Evolutionary conservation across 2,113 vertebrate genomes (phyloP).

Genomic region (Notiomystis cincta): DNA sequence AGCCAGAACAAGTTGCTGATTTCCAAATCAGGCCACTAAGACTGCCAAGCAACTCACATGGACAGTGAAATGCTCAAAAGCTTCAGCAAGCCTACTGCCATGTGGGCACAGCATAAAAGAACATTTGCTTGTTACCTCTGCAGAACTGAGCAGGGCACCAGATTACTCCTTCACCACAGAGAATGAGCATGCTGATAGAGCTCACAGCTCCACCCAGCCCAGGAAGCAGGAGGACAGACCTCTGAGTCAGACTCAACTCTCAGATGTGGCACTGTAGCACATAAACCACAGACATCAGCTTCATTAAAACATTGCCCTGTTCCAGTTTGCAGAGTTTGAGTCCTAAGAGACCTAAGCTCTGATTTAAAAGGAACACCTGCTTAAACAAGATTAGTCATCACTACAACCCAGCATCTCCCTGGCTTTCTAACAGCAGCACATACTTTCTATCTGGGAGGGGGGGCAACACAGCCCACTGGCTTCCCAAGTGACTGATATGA

Average conservation of each 20-base stretch:
- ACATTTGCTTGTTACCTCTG: background rate
- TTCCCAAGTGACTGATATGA: background rate
- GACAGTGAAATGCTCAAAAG: background rate
- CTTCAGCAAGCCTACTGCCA: background rate
- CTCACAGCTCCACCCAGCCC: conserved; percentile 30
- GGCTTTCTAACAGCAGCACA: background rate
- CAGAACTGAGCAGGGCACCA: background rate
- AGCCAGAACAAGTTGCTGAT: background rate
- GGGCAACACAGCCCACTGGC: background rate
- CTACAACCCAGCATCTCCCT: background rate
- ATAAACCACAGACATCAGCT: conserved; percentile 5
- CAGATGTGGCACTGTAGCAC: conserved; percentile 40
- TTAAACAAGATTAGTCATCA: conserved; percentile 19
- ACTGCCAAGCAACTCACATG: background rate
- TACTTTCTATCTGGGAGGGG: background rate
- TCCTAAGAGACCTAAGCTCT: background rate
- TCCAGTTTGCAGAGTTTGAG: background rate
- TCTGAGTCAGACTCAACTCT: conserved; percentile 30
- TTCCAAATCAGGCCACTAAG: background rate
- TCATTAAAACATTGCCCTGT: conserved; percentile 13
- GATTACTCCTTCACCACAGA: background rate
- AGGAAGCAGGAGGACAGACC: conserved; percentile 7
- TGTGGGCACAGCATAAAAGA: background rate
- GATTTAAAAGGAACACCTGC: conserved; percentile 46
- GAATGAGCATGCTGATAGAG: background rate